A percentile compares a stretch with the other conserved stretches of the same genome.
Evolutionary conservation across 2,797 vertebrate species (phyloP).

Genomic region (Hydrocynus forskahlii): DNA sequence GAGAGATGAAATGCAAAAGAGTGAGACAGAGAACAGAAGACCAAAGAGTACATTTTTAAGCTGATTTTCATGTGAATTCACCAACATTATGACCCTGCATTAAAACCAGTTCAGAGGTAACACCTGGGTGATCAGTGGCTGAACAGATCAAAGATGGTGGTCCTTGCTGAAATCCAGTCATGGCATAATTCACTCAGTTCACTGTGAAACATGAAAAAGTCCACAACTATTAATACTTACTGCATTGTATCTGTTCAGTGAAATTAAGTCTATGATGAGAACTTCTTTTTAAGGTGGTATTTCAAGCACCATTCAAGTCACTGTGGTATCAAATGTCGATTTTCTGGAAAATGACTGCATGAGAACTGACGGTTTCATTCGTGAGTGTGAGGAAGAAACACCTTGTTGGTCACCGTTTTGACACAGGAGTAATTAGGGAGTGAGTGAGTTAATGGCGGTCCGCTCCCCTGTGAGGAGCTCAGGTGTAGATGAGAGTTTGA

Average conservation of each 20-base stretch:
- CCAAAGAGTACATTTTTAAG: neutral
- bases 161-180: too few species aligned
- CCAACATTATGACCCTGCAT: too few species aligned
- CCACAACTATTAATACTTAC: neutral
- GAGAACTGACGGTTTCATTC: neutral
- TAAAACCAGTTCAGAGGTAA: neutral
- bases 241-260: neutral
- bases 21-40: neutral
- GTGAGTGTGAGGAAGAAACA: neutral
- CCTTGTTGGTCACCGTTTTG: neutral
- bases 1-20: neutral
- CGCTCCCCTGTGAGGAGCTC: neutral
- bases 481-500: neutral
- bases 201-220: neutral
- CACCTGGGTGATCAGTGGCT: neutral
- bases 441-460: neutral
- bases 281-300: neutral
- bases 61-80: neutral
- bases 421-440: neutral
- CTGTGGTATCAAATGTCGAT: slow-evolving; percentile 6
- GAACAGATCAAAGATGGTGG: neutral
- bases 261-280: neutral
- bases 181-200: neutral
- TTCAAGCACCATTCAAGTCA: neutral
- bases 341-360: slow-evolving; percentile 12